Percentiles rank a stretch among this genome's conserved stretches.
Evolutionary conservation across 2,888 invertebrate species (phyloP).

Genomic region (Seira ritae): DNA sequence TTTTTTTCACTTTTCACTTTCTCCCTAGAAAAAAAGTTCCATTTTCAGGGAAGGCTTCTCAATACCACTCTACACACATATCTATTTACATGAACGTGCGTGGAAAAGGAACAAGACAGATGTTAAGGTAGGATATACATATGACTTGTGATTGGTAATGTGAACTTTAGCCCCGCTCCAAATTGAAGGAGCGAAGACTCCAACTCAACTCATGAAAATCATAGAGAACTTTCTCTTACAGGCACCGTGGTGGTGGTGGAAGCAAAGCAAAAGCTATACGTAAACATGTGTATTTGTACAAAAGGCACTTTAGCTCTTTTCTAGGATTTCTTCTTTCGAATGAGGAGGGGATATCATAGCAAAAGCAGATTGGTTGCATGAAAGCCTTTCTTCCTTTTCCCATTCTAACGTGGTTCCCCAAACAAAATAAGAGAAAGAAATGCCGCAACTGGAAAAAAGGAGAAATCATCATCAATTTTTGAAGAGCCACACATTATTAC

Average conservation of each 20-base stretch:
- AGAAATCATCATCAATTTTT: conserved; percentile 38
- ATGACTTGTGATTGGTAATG: conserved; percentile 24
- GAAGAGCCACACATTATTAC: conserved; percentile 30
- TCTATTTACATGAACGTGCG: background rate
- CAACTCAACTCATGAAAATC: background rate
- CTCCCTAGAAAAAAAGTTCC: background rate
- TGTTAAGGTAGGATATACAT: conserved; percentile 9
- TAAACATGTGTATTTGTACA: background rate
- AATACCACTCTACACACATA: background rate
- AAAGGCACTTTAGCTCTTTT: conserved; percentile 13
- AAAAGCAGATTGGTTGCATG: background rate
- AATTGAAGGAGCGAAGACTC: background rate
- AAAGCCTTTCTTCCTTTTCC: background rate
- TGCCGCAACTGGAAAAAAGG: background rate
- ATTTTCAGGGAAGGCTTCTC: background rate
- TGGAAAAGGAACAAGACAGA: background rate
- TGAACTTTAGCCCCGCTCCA: conserved; percentile 27
- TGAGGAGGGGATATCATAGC: conserved; percentile 1
- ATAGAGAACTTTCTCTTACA: conserved; percentile 4
- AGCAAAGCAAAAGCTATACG: background rate
- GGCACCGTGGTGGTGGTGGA: no score
- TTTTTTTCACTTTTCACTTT: background rate
- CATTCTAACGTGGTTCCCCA: background rate
- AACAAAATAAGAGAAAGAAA: conserved; percentile 8
- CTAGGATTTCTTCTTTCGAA: background rate